Base-by-base conservation (phyloP, 2,888 invertebrate genomes). In the Urechis unicinctus region DNA sequence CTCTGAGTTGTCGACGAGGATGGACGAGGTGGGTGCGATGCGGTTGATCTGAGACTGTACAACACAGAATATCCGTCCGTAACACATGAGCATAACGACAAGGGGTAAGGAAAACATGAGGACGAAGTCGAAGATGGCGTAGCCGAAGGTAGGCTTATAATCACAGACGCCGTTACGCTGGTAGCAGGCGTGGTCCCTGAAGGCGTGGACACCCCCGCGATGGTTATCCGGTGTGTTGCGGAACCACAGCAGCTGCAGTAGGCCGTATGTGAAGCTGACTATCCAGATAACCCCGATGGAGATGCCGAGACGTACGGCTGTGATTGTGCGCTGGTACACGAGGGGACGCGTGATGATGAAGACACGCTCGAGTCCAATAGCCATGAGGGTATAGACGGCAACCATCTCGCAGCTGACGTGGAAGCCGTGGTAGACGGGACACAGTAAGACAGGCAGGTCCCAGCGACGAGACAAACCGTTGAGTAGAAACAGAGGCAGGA, bases 301-400 rank as follows among this genome's bases (percentile, higher is more conserved):
- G 28, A 43, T 36, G 1, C 43, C 41, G 43, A 63, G 29, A 13
- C 43, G 31, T 9, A n/a, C 4, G 4, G 29, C 6, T 2, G 59
- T 60, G 41, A 62, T 56, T 4, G 58, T 6, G 6, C 59, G 55
- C 45, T 63, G 61, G 53, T 63, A 63, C 17, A 52, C 29, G 36
- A 62, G 60, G 0, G 63, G 63, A 3, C 42, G 41, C 13, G 56
- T 45, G 46, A 63, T 63, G 24, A 62, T 41, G 43, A 62, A 60
- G 22, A 50, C 59, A 2, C 63, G 36, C 36, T 63, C 63, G 13
- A 58, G 22, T 25, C 59, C 57, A 44, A 63, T 60, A 3, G 55
- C 51, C n/a, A 45, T 44, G 2, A 59, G 28, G 46, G 50, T 56
- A 45, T 58, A 44, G 6, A 58, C 50, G 1, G 59, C 51, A 2